phyloP scores from a whole-genome alignment of 1,140 invertebrate species.

The Pristionchus pacificus region DNA sequence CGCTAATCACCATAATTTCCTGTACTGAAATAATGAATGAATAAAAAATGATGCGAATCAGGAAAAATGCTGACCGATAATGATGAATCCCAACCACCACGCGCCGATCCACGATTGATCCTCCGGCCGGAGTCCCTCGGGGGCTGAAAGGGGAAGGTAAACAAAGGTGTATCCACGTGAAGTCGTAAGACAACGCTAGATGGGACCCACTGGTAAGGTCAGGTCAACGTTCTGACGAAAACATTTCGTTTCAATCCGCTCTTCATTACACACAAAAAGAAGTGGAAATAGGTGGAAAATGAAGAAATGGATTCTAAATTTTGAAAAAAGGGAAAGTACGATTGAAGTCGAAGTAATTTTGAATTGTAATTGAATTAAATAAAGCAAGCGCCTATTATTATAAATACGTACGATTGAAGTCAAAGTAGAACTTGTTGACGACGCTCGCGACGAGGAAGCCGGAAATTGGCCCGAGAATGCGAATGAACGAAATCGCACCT shows the following conservation, averaged over 20 bases:
- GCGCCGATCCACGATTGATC: constrained; percentile 54
- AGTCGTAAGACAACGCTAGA: no score
- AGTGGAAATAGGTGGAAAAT: not conserved
- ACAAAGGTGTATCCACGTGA: no score
- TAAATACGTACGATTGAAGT: constrained; percentile 38
- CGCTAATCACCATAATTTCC: not conserved
- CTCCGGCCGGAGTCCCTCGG: constrained; percentile 38
- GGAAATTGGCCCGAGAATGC: constrained; percentile 53
- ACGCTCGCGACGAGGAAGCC: constrained; percentile 54
- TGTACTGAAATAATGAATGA: no score
- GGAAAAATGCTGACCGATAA: constrained; percentile 44
- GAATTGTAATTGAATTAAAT: no score
- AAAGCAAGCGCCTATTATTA: no score
- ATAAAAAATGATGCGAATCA: constrained; percentile 48
- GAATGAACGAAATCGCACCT: constrained; percentile 55
- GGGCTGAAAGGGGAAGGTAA: constrained; percentile 26
- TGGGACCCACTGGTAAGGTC: no score
- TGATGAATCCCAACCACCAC: constrained; percentile 55
- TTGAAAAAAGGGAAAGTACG: no score
- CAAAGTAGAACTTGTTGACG: constrained; percentile 52
- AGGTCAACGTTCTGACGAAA: constrained; percentile 10
- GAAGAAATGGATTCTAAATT: no score
- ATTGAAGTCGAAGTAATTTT: no score
- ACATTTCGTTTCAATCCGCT: not conserved
- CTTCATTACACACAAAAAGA: no score